Evolutionary conservation across 2,888 invertebrate species (phyloP).

Genomic region (Nyleta sp.): DNA sequence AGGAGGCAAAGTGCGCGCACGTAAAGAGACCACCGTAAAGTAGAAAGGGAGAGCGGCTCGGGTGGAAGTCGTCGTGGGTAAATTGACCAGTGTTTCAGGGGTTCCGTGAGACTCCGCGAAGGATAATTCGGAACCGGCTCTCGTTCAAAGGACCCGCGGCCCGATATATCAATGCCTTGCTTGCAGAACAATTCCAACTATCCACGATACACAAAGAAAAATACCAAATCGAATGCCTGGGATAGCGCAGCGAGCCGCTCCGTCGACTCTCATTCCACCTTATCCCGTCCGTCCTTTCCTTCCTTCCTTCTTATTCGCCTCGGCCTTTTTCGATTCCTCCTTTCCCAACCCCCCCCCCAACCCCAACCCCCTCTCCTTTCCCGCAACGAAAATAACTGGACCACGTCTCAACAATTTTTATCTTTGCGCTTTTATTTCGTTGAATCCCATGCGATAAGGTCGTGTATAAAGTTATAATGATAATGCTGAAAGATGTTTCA

Average conservation of each 20-base stretch:
- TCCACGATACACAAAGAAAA: slow-evolving; percentile 83
- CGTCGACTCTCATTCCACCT: slow-evolving; percentile 60
- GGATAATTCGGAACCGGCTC: slow-evolving; percentile 80
- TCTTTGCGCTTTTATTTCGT: not conserved
- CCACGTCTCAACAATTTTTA: slow-evolving; percentile 12
- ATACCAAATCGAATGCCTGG: slow-evolving; percentile 82
- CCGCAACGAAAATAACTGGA: slow-evolving; percentile 57
- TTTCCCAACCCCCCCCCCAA: slow-evolving; percentile 36
- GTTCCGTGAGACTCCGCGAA: slow-evolving; percentile 75
- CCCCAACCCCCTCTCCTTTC: slow-evolving; percentile 27
- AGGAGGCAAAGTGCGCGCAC: slow-evolving; percentile 46
- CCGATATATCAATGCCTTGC: slow-evolving; percentile 82
- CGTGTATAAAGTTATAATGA: no score
- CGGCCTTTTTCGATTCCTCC: slow-evolving; percentile 38
- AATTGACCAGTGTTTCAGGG: slow-evolving; percentile 79
- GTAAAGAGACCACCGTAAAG: slow-evolving; percentile 60
- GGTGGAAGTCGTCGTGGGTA: slow-evolving; percentile 74
- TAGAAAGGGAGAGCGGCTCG: slow-evolving; percentile 67
- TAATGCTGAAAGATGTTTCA: no score
- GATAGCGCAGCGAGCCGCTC: slow-evolving; percentile 76
- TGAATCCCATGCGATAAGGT: no score
- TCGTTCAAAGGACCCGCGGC: slow-evolving; percentile 81
- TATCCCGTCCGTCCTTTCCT: slow-evolving; percentile 64
- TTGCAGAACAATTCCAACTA: slow-evolving; percentile 82
- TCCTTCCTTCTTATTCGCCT: slow-evolving; percentile 55